phyloP scores from a whole-genome alignment of 2,113 vertebrate species.

The Heptranchias perlo region DNA sequence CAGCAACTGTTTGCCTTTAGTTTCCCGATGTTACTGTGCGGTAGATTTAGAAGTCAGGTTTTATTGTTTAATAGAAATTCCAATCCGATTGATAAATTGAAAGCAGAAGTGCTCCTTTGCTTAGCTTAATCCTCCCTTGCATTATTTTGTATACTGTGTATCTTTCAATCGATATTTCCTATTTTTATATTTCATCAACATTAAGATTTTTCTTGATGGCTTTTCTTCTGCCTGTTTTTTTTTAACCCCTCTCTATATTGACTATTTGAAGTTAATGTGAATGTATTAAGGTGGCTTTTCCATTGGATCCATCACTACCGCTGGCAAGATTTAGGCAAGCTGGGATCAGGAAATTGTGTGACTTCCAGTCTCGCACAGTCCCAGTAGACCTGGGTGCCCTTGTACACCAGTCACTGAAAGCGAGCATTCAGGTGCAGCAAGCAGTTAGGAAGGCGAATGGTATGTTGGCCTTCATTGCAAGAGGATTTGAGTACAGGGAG shows the following conservation, averaged over 20 bases:
- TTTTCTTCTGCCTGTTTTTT: background rate
- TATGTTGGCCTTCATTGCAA: too few species aligned
- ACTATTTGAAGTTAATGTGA: background rate
- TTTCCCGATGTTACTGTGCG: background rate
- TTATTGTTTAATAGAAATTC: constrained; percentile 21
- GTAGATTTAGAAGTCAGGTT: constrained; percentile 17
- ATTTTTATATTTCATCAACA: background rate
- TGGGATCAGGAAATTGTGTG: background rate
- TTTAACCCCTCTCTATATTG: background rate
- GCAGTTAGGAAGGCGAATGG: too few species aligned
- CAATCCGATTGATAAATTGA: constrained; percentile 4
- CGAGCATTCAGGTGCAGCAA: too few species aligned
- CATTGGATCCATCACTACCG: background rate
- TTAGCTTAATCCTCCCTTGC: background rate
- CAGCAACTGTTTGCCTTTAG: constrained; percentile 10
- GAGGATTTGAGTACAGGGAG: too few species aligned
- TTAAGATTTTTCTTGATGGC: background rate
- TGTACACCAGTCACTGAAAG: too few species aligned
- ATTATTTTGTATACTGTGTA: background rate
- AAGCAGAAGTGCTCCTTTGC: background rate
- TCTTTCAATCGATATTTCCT: background rate
- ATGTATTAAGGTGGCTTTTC: background rate
- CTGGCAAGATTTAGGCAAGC: background rate
- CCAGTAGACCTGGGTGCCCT: too few species aligned
- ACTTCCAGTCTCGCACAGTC: background rate